A percentile compares a stretch with the other conserved stretches of the same genome.
Evolutionary conservation across 2,113 vertebrate species (phyloP).

Genomic region (Sander vitreus): DNA sequence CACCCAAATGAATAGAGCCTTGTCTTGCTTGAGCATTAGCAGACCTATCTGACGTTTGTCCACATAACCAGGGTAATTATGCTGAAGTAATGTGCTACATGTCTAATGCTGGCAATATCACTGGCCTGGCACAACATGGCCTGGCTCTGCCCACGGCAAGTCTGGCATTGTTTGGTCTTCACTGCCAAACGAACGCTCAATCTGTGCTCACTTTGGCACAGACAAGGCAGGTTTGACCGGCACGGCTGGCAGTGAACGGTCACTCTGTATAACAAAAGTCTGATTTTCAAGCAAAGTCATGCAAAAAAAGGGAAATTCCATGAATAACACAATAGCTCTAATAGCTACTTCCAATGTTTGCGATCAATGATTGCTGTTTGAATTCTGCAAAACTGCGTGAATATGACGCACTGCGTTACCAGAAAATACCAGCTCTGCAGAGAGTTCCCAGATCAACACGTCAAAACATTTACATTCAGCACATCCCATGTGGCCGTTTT

Average conservation of each 20-base stretch:
- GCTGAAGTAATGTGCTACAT: slow-evolving; percentile 75
- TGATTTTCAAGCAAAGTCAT: background rate
- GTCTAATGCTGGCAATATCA: slow-evolving; percentile 66
- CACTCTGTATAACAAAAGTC: background rate
- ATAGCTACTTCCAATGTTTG: background rate
- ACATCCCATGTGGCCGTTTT: background rate
- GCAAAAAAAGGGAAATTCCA: background rate
- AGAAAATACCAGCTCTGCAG: background rate
- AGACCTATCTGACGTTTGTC: slow-evolving; percentile 54
- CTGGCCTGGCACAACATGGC: slow-evolving; percentile 37
- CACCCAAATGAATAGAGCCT: background rate
- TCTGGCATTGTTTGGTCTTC: slow-evolving; percentile 18
- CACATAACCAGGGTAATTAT: slow-evolving; percentile 69
- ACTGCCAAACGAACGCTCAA: slow-evolving; percentile 16
- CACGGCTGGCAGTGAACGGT: background rate
- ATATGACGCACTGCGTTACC: no score
- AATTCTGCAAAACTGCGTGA: background rate
- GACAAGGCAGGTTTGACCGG: background rate
- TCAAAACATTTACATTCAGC: background rate
- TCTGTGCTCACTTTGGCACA: slow-evolving; percentile 29
- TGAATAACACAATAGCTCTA: background rate
- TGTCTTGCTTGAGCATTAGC: slow-evolving; percentile 26
- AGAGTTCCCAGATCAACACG: background rate
- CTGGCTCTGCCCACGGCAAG: slow-evolving; percentile 41
- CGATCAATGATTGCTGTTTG: background rate